Evolutionary conservation across 2,113 vertebrate species (phyloP).

Genomic region (Globicephala melas): DNA sequence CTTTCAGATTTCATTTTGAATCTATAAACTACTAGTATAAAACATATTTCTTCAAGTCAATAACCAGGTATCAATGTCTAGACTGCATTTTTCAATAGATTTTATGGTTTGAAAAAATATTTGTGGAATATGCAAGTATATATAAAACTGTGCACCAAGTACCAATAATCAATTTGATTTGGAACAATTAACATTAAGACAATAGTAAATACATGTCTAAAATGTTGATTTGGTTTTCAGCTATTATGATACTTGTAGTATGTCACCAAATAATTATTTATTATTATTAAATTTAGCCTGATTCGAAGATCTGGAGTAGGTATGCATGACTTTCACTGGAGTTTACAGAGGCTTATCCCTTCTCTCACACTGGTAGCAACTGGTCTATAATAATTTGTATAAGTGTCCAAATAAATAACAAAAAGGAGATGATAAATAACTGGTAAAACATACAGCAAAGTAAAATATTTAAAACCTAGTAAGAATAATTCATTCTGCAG

Average conservation of each 20-base stretch:
- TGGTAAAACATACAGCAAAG: neutral
- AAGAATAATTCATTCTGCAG: neutral
- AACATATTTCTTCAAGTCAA: neutral
- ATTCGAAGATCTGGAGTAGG: neutral
- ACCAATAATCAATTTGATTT: neutral
- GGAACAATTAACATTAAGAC: neutral
- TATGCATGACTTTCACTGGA: neutral
- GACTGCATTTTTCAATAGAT: neutral
- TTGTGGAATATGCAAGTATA: neutral
- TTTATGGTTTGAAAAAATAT: slow-evolving; percentile 17
- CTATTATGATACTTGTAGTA: neutral
- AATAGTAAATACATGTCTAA: neutral
- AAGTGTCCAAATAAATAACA: neutral
- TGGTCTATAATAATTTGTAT: neutral
- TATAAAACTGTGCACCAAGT: neutral
- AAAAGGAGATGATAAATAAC: neutral
- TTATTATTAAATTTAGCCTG: neutral
- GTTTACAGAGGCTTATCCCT: neutral
- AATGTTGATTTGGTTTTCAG: neutral
- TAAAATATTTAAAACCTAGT: neutral
- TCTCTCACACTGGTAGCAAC: neutral
- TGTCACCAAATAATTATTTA: neutral
- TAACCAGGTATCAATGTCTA: neutral
- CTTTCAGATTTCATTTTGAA: neutral
- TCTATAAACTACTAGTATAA: neutral